Evolutionary conservation across 2,797 vertebrate genomes (phyloP).

Genomic region (Chlorospingus flavigularis): DNA sequence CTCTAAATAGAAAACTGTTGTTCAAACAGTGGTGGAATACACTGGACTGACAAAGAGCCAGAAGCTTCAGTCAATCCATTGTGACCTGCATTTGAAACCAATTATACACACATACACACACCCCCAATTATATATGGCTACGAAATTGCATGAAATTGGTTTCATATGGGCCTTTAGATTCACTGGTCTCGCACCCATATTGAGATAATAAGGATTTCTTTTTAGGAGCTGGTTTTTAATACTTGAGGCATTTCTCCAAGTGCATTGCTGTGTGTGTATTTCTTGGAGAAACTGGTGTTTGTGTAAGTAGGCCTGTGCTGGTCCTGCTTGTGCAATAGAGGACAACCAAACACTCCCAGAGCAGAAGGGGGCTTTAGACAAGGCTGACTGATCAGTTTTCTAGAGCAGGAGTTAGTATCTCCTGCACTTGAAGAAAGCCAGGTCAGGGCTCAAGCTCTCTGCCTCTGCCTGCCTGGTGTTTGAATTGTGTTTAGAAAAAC

Average conservation of each 20-base stretch:
- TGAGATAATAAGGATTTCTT: constrained; percentile 73
- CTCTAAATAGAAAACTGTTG: constrained; percentile 44
- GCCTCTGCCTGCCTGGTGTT: not conserved
- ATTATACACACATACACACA: constrained; percentile 39
- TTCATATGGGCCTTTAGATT: constrained; percentile 64
- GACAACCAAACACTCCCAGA: not conserved
- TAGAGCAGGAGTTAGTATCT: not conserved
- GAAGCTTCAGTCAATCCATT: not conserved
- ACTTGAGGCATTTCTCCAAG: constrained; percentile 65
- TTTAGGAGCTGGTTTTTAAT: constrained; percentile 55
- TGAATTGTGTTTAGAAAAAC: not conserved
- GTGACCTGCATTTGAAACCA: constrained; percentile 70
- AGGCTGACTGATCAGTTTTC: not conserved
- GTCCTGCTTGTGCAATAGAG: constrained; percentile 1
- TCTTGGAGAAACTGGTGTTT: constrained; percentile 58
- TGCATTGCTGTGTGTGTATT: constrained; percentile 51
- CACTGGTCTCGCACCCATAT: constrained; percentile 53
- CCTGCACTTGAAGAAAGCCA: not conserved
- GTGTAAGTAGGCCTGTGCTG: constrained; percentile 14
- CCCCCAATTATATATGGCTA: constrained; percentile 51
- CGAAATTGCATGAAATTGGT: constrained; percentile 67
- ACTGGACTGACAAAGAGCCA: constrained; percentile 27
- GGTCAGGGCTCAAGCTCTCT: not conserved
- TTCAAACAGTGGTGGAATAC: constrained; percentile 40
- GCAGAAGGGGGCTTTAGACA: not conserved